A percentile compares a stretch with the other conserved stretches of the same genome.
phyloP scores from a whole-genome alignment of 2,113 vertebrate species.

The Onychorhynchus coronatus region DNA sequence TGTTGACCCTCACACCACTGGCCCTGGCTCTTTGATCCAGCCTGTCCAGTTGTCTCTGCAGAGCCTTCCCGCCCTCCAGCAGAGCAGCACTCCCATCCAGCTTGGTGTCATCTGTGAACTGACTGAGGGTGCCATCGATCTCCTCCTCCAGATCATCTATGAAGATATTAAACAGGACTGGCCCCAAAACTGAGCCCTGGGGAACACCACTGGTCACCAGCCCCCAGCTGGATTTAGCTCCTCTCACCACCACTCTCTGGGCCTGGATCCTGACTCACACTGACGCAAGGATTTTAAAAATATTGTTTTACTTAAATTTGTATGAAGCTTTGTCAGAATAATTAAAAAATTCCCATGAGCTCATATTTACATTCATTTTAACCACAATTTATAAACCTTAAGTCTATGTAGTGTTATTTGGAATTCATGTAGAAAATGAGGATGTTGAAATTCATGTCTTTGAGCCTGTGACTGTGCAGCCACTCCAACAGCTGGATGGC shows the following conservation, averaged over 20 bases:
- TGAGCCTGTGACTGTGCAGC: not conserved
- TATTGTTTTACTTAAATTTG: not conserved
- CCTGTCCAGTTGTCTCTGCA: not conserved
- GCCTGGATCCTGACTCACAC: not conserved
- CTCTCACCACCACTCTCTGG: not conserved
- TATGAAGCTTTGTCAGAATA: not conserved
- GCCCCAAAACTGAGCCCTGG: not conserved
- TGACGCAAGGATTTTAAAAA: not conserved
- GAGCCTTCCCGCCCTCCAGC: not conserved
- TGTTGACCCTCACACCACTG: not conserved
- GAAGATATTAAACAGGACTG: not conserved
- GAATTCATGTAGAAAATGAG: not conserved
- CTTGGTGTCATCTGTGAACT: not conserved
- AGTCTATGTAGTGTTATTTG: not conserved
- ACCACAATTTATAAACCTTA: not conserved
- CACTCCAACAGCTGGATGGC: not conserved
- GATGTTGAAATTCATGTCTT: not conserved
- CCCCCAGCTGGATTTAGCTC: not conserved
- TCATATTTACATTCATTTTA: not conserved
- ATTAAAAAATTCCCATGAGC: not conserved
- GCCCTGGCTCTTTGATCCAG: not conserved
- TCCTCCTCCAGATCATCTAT: not conserved
- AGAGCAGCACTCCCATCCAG: not conserved
- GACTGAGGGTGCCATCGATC: not conserved
- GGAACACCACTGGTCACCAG: not conserved